These are phyloP conservation scores for Aix galericulata DNA, from an alignment of 2,113 vertebrate species.

Conservation along the genomic window DNA sequence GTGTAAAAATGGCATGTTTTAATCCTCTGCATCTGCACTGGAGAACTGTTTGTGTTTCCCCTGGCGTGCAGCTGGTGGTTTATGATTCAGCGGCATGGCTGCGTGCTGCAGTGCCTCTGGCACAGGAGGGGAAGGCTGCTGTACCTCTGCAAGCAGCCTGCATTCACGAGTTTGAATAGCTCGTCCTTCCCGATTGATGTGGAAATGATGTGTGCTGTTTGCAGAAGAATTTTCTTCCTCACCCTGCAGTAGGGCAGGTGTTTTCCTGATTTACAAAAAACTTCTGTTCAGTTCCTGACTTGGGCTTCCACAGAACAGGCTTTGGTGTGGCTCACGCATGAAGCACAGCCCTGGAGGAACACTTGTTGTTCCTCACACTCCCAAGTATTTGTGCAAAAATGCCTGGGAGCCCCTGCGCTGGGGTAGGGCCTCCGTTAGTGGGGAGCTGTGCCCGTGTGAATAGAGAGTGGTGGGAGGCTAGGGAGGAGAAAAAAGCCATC, in stretches of 20 bases:
- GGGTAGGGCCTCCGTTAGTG: neutral
- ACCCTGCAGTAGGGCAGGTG: neutral
- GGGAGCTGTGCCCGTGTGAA: rapidly evolving
- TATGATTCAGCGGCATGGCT: neutral
- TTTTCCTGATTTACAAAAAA: neutral
- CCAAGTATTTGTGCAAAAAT: rapidly evolving
- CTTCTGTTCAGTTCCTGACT: neutral
- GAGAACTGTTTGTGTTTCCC: neutral
- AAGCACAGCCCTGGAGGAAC: neutral
- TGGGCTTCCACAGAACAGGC: neutral
- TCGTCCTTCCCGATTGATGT: neutral
- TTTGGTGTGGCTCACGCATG: neutral
- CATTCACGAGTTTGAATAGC: neutral
- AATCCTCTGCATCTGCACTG: neutral
- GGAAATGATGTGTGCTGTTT: neutral
- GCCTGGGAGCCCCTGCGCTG: neutral
- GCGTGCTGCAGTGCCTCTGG: neutral
- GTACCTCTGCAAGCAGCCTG: neutral
- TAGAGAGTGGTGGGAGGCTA: neutral
- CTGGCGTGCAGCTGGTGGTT: neutral
- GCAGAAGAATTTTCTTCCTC: neutral
- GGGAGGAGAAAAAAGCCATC: neutral
- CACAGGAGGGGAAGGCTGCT: neutral
- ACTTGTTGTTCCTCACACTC: neutral
- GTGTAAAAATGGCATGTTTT: neutral